Conservation (phyloP, 2,113 vertebrate genomes). For the Callopanchax toddi region DNA sequence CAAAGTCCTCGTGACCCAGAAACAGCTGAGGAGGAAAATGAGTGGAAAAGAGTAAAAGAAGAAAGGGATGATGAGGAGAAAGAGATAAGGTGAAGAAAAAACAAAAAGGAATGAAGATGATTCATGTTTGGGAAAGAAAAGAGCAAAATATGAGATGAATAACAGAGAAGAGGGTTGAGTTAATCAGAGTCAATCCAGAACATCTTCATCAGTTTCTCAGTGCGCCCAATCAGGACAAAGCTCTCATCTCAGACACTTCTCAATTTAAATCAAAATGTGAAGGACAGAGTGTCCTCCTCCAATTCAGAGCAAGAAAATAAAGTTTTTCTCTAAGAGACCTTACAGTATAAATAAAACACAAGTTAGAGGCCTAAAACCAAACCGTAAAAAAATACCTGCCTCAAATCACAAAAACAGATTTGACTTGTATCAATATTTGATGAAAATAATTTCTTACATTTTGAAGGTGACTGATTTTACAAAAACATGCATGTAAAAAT, state of each 20-base stretch:
- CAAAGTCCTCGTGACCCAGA: slow-evolving; percentile 75
- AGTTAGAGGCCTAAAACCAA: too few species aligned
- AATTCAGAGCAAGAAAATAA: neutral
- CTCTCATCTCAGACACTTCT: neutral
- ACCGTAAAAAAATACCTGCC: too few species aligned
- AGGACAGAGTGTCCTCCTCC: neutral
- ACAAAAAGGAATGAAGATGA: neutral
- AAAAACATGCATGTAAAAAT: too few species aligned
- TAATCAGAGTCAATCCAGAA: slow-evolving; percentile 15
- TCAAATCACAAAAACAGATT: too few species aligned
- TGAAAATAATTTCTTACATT: too few species aligned
- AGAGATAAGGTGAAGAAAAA: slow-evolving; percentile 8
- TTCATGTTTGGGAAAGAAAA: neutral
- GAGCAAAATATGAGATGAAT: neutral
- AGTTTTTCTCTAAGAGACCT: too few species aligned
- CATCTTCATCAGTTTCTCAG: slow-evolving; percentile 9
- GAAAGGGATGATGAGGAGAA: slow-evolving; percentile 2
- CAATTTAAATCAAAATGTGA: neutral
- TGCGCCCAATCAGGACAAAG: slow-evolving; percentile 12
- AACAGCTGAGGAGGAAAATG: slow-evolving; percentile 31
- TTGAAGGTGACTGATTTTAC: too few species aligned
- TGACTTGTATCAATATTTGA: too few species aligned
- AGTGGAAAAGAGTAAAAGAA: neutral
- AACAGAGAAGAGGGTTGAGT: slow-evolving; percentile 12
- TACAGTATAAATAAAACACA: too few species aligned